These are phyloP conservation scores for Chesias legatella DNA, from an alignment of 2,888 invertebrate genomes.

Conservation along the genomic window DNA sequence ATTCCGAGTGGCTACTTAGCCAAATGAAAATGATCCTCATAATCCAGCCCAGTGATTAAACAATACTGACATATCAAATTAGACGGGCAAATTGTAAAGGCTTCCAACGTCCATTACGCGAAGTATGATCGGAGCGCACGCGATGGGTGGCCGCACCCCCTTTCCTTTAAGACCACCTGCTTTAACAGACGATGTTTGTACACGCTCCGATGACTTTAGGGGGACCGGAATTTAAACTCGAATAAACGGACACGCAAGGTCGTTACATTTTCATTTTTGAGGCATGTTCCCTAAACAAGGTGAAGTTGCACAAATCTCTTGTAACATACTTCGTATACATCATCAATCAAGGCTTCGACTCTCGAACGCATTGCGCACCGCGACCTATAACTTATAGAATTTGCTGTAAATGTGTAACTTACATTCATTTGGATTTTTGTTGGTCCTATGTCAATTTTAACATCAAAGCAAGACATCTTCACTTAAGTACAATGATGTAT, in stretches of 20 bases:
- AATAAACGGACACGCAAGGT: conserved; percentile 21
- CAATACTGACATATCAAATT: conserved; percentile 36
- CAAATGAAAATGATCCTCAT: conserved; percentile 26
- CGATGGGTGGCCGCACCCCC: conserved; percentile 41
- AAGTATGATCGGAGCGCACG: conserved; percentile 42
- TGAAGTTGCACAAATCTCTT: too few species aligned
- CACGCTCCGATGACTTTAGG: conserved; percentile 41
- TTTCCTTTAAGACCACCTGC: conserved; percentile 46
- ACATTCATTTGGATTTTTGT: too few species aligned
- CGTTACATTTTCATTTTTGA: conserved; percentile 35
- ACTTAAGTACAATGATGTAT: too few species aligned
- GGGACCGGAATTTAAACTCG: conserved; percentile 35
- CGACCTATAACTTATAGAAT: too few species aligned
- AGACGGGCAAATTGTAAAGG: conserved; percentile 37
- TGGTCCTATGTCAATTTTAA: too few species aligned
- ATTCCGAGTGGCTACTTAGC: conserved; percentile 21
- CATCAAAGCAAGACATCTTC: too few species aligned
- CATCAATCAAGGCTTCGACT: too few species aligned
- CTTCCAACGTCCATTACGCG: conserved; percentile 36
- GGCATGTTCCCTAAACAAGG: conserved; percentile 20
- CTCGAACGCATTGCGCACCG: too few species aligned
- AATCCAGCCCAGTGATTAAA: conserved; percentile 24
- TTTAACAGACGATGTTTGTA: conserved; percentile 40
- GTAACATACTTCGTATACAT: too few species aligned
- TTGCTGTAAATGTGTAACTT: too few species aligned